A percentile compares a stretch with the other conserved stretches of the same genome.
Conservation (phyloP, 1,140 invertebrate species). For the Brachionus koreanus region DNA sequence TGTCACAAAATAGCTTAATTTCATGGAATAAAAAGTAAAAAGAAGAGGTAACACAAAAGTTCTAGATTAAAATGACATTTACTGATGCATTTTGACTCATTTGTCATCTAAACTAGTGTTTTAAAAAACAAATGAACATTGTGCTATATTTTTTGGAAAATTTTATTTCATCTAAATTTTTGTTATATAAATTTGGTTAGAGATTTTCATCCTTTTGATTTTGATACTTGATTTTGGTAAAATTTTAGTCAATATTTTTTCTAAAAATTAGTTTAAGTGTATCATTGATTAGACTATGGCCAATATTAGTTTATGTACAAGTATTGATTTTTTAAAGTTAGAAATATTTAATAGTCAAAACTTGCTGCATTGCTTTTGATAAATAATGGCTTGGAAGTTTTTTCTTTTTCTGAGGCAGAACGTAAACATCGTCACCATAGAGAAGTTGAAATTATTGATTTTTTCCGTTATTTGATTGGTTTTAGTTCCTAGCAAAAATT, state of each 20-base stretch:
- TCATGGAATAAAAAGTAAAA: too few species aligned
- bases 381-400: conserved; percentile 23
- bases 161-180: too few species aligned
- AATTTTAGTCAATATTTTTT: background rate
- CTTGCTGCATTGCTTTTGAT: background rate
- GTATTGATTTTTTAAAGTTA: background rate
- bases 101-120: too few species aligned
- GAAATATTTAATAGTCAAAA: background rate
- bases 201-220: too few species aligned
- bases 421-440: conserved; percentile 33
- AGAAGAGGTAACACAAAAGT: too few species aligned
- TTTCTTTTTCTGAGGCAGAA: background rate
- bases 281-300: background rate
- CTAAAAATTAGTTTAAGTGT: background rate
- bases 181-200: too few species aligned
- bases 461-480: background rate
- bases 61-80: too few species aligned
- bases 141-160: too few species aligned
- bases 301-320: background rate
- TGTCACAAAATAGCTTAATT: too few species aligned
- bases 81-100: too few species aligned
- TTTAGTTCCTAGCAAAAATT: background rate
- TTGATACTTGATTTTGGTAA: background rate
- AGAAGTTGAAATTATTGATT: conserved; percentile 29
- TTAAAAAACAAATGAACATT: too few species aligned